Base-by-base conservation (phyloP, 2,888 invertebrate species). In the Ashinkailepas kermadecensis region DNA sequence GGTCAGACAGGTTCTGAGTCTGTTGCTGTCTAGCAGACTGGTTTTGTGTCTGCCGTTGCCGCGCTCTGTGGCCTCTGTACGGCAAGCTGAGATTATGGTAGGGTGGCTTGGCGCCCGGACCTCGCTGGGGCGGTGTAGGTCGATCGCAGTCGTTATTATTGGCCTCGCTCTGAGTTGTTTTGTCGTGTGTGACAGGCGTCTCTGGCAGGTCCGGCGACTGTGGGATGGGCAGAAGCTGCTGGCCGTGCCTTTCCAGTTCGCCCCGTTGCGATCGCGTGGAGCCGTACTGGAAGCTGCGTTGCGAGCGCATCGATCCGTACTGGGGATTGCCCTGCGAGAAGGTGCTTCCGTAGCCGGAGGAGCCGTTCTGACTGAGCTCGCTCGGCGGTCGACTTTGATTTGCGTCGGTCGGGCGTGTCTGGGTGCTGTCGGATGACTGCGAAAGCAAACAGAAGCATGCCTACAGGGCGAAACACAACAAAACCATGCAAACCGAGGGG, bases 311-410 rank as follows among this genome's bases (percentile, higher is more conserved):
- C 21, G 81, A 78, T 15, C 74, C 81, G 23, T 81, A 74, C 67
- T 79, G 58, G 12, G 57, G 57, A 23, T 79, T 79, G 58, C 74
- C 78, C 78, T 86, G 88, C 87, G 82, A 89, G 81, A 89, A 87
- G 64, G 89, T 89, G 39, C 89, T 89, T 80, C 89, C 89, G 85
- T 89, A 89, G 81, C 89, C 89, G 80, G 89, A 89, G 80, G 88
- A 89, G 59, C 87, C 88, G 81, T 87, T 86, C 81, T 87, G 87
- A 84, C 88, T 88, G 82, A 88, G 86, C 83, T 87, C 87, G 85
- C 88, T 88, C 21, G 88, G 85, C 39, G 88, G 88, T 79, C 88
- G 85, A 84, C 64, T 62, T 83, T 81, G 65, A 83, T 62, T 67
- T 74, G 81, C 78, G 83, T 59, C 79, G 2, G 79, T 10, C 18